Evolutionary conservation across 1,140 invertebrate species (phyloP).

Genomic region (Trichonephila clavata): DNA sequence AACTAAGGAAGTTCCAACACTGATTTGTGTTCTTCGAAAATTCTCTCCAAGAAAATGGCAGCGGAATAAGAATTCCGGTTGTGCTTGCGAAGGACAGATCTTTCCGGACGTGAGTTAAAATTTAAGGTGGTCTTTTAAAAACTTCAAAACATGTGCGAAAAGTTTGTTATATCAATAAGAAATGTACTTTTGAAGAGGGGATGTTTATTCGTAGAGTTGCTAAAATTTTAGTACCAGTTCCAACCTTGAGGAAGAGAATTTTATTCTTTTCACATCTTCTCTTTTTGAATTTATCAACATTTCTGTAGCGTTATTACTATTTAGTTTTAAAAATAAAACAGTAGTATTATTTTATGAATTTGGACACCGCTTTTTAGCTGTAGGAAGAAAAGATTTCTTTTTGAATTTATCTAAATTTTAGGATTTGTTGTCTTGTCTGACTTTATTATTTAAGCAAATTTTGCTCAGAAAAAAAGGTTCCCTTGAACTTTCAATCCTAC

Average conservation of each 20-base stretch:
- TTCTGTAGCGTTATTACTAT: too few species aligned
- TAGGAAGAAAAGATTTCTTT: too few species aligned
- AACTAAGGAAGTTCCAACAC: background rate
- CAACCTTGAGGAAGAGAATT: background rate
- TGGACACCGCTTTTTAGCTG: too few species aligned
- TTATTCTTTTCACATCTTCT: background rate
- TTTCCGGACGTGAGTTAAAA: conserved; percentile 52
- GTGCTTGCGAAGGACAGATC: background rate
- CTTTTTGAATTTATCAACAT: too few species aligned
- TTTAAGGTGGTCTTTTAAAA: conserved; percentile 62
- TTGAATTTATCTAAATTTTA: too few species aligned
- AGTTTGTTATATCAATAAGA: conserved; percentile 48
- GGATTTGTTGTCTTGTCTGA: too few species aligned
- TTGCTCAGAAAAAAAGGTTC: too few species aligned
- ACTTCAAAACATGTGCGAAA: conserved; percentile 52
- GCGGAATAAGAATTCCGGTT: conserved; percentile 44
- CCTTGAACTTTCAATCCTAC: too few species aligned
- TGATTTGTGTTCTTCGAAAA: conserved; percentile 26
- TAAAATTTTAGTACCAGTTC: background rate
- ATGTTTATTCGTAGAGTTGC: conserved; percentile 20
- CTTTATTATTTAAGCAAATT: too few species aligned
- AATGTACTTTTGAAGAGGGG: background rate
- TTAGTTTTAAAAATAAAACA: too few species aligned
- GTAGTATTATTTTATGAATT: too few species aligned
- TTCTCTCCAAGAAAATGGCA: conserved; percentile 33